Evolutionary conservation across 30 jellyfish, hydroid and myxozoan species (phyloP).

Genomic region (Aurelia sp.): DNA sequence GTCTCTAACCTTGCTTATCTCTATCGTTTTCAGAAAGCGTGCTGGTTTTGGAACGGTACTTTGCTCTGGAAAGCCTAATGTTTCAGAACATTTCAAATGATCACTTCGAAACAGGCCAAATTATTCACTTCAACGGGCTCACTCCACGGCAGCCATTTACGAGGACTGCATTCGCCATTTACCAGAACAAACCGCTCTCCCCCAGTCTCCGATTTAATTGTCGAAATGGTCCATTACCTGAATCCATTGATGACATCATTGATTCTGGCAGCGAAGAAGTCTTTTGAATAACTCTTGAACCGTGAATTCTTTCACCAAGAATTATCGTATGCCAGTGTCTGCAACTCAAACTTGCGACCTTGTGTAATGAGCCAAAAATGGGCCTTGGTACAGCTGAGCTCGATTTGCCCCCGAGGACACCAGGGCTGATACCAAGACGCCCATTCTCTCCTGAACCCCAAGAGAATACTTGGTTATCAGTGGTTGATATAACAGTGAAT

Average conservation of each 20-base stretch:
- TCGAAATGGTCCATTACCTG: neutral
- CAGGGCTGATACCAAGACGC: conserved; percentile 80
- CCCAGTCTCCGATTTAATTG: too few species aligned
- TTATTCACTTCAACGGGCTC: too few species aligned
- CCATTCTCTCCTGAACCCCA: conserved; percentile 94
- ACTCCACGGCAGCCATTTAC: too few species aligned
- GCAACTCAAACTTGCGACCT: conserved; percentile 83
- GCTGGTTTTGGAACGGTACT: too few species aligned
- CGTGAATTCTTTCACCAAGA: conserved; percentile 72
- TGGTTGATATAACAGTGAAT: conserved; percentile 86
- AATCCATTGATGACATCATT: conserved; percentile 51
- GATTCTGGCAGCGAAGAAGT: conserved; percentile 67
- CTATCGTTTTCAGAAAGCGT: too few species aligned
- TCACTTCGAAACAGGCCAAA: neutral
- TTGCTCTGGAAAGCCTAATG: too few species aligned
- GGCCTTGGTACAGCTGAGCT: conserved; percentile 85
- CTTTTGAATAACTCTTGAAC: conserved; percentile 77
- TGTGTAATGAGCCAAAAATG: conserved; percentile 91
- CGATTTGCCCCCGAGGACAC: conserved; percentile 61
- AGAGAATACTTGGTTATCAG: conserved; percentile 81
- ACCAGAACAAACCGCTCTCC: too few species aligned
- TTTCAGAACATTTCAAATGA: too few species aligned
- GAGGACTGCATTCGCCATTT: too few species aligned
- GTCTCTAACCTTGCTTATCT: too few species aligned
- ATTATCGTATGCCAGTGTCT: conserved; percentile 86